phyloP scores from a whole-genome alignment of 2,888 invertebrate species.

The Ophioninae sp. region DNA sequence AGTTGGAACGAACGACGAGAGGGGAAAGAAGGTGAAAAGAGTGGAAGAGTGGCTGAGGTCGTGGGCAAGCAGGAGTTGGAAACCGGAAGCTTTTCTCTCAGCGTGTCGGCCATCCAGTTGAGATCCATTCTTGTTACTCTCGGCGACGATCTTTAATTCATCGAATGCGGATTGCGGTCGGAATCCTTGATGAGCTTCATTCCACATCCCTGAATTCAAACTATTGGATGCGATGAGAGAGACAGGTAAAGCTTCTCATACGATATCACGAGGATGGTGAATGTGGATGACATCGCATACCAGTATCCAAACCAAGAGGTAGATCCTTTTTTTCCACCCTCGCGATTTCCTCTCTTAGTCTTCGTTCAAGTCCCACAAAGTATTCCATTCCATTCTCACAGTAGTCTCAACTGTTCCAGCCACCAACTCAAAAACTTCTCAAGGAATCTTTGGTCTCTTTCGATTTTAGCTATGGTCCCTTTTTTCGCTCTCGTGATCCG shows the following conservation, averaged over 20 bases:
- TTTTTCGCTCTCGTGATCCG: slow-evolving; percentile 37
- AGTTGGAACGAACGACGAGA: slow-evolving; percentile 56
- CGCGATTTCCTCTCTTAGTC: slow-evolving; percentile 39
- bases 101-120: slow-evolving; percentile 47
- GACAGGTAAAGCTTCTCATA: slow-evolving; percentile 74
- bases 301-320: slow-evolving; percentile 43
- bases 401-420: slow-evolving; percentile 50
- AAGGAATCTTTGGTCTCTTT: slow-evolving; percentile 64
- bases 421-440: slow-evolving; percentile 70
- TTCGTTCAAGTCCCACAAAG: slow-evolving; percentile 23
- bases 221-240: slow-evolving; percentile 78
- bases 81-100: slow-evolving; percentile 50
- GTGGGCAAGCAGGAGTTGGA: slow-evolving; percentile 48
- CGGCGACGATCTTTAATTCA: slow-evolving; percentile 80
- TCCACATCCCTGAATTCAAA: slow-evolving; percentile 79
- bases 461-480: slow-evolving; percentile 67
- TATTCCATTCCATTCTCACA: slow-evolving; percentile 18
- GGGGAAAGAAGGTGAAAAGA: slow-evolving; percentile 41
- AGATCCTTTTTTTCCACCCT: slow-evolving; percentile 58
- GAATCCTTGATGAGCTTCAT: slow-evolving; percentile 80
- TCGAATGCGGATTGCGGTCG: slow-evolving; percentile 80
- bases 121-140: slow-evolving; percentile 80
- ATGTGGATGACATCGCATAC: slow-evolving; percentile 27
- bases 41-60: slow-evolving; percentile 50
- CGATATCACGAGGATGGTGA: slow-evolving; percentile 74